Evolutionary conservation across 2,888 invertebrate genomes (phyloP).

Genomic region (Nasonovia ribisnigri): DNA sequence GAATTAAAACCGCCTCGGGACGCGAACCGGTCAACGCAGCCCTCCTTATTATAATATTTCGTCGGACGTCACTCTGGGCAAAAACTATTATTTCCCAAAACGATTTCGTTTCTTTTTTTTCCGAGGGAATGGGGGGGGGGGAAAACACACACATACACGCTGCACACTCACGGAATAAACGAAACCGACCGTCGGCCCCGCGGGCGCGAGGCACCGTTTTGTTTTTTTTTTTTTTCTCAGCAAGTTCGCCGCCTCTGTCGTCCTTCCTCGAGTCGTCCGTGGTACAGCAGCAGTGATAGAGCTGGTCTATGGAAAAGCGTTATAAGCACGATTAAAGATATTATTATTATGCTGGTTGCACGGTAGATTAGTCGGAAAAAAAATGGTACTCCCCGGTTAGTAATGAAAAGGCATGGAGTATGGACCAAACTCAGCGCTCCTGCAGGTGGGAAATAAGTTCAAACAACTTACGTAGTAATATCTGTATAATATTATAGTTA

Average conservation of each 20-base stretch:
- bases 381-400: too few species aligned
- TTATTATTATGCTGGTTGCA: too few species aligned
- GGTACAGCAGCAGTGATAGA: too few species aligned
- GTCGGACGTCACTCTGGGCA: constrained; percentile 62
- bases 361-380: too few species aligned
- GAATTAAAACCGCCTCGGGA: constrained; percentile 56
- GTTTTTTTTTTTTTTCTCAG: not conserved
- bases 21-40: constrained; percentile 57
- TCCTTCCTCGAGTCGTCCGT: not conserved
- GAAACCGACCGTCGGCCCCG: not conserved
- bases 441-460: too few species aligned
- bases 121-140: too few species aligned
- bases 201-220: not conserved
- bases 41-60: constrained; percentile 54
- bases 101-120: constrained; percentile 6
- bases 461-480: too few species aligned
- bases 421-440: too few species aligned
- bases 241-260: not conserved
- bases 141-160: constrained; percentile 4
- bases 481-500: too few species aligned
- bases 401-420: too few species aligned
- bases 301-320: too few species aligned
- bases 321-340: too few species aligned
- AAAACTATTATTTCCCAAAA: constrained; percentile 63
- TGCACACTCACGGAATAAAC: not conserved